Evolutionary conservation across 1,140 invertebrate genomes (phyloP), one percentile per base, ranked within the genome.

Genomic region (Ceratina japonica): DNA sequence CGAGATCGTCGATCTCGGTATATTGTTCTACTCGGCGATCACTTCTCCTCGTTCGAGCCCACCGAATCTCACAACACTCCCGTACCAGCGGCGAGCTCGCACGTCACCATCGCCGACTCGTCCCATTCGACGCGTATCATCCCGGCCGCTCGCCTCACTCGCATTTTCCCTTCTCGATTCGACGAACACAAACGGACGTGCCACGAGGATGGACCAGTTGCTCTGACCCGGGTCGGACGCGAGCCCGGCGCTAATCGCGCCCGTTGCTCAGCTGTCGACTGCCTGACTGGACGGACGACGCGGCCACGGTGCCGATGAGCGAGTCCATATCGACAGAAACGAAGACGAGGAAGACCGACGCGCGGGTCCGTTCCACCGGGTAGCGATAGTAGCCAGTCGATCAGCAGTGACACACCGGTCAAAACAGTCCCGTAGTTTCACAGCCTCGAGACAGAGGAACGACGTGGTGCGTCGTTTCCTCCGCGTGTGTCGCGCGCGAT

Each of bases 251-350:
- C 18, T 61, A 71, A 71, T 63, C 75, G 52, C 66, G 37, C 65
- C 22, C 15, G 58, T 24, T 20, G 18, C 58, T 59, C n/a, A 22
- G 52, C 44, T 56, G 44, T 65, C 63, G 24, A 62, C 71, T 44
- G 37, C 18, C 65, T 61, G 56, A 68, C 61, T 31, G 76, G 81
- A 83, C 81, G 77, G 66, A 83, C 65, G 72, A 82, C 44, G 44
- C 76, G 70, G 58, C 69, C 52, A 74, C 59, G 69, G 70, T 22
- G 52, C 22, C 59, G 54, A 70, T 56, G 37, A 74, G 54, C 76
- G 71, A 83, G 82, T 84, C 76, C 71, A 80, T 80, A 52, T 73
- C 75, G 49, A 49, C 4, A n/a, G 3, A 51, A 69, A 71, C 61
- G 51, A 44, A 62, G 62, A n/a, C 10, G 24, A 31, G 18, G 24